Evolutionary conservation across 2,888 invertebrate genomes (phyloP), one percentile per base, ranked within the genome.

Genomic region (Hecatera dysodea): DNA sequence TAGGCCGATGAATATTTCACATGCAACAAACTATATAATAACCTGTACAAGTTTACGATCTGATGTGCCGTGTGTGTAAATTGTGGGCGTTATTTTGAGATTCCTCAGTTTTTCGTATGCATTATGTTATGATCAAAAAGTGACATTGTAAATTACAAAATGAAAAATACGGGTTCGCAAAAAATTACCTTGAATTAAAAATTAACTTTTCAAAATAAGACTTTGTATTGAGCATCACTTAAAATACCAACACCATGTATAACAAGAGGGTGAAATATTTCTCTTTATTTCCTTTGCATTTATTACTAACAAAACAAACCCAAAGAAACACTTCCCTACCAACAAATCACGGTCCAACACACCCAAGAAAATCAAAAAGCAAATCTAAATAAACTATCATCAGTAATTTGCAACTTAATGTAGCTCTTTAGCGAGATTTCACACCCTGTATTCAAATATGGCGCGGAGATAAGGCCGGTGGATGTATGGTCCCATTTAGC

Each of bases 401-500:
- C 65, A 70, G 74, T 84, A 84, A 84, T 84, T 84, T 84, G 82
- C 84, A 85, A 79, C 81, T 76, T 84, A 84, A 84, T 82, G 75
- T 81, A 82, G 72, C 83, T 84, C 72, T 71, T 80, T 83, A 81
- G 79, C 78, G 62, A 79, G 77, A 84, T 83, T 85, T 80, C 79
- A 86, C 85, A 86, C 81, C 81, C 81, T 82, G 85, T 89, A 85
- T 81, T 86, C 72, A 81, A 87, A 85, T 82, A 87, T 84, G 81
- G 81, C 80, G 74, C 68, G 44, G 67, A 87, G 88, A 87, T 88
- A 85, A 81, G 78, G 75, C 64, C 62, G 42, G 84, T 87, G 85
- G 84, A 89, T 88, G 76, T 85, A 85, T 82, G 80, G 85, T 82
- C 81, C 85, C 87, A 87, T 88, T 89, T 88, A 86, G 83, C 74